Percentiles rank a stretch among this genome's conserved stretches.
Conservation (phyloP, 2,113 vertebrate genomes). For the Scomber scombrus region DNA sequence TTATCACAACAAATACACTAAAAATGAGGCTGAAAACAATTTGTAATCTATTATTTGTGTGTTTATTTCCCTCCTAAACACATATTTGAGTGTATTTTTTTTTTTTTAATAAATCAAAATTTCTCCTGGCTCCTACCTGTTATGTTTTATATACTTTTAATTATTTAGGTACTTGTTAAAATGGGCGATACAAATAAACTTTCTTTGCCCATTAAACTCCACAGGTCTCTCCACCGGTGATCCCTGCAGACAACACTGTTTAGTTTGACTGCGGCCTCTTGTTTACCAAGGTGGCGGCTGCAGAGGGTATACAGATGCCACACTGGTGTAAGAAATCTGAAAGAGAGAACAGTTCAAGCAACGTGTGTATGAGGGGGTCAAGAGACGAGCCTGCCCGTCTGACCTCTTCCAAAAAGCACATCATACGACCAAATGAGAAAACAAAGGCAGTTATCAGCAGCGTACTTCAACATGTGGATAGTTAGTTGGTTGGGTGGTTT, state of each 20-base stretch:
- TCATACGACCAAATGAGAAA: conserved; percentile 45
- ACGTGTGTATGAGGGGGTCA: not conserved
- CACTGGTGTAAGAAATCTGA: conserved; percentile 3
- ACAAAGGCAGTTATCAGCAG: conserved; percentile 40
- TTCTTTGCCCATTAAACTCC: not conserved
- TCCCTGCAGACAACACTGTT: conserved; percentile 15
- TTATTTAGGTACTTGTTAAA: too few species aligned
- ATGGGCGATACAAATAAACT: too few species aligned
- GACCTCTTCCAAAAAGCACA: conserved; percentile 25
- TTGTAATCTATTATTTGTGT: not conserved
- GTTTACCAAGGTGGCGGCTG: conserved; percentile 11
- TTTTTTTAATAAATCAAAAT: too few species aligned
- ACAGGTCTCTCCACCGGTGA: not conserved
- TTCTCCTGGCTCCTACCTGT: not conserved
- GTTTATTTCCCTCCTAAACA: not conserved
- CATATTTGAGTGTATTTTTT: not conserved
- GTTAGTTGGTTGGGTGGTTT: conserved; percentile 58
- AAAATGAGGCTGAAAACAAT: not conserved
- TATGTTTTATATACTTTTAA: too few species aligned
- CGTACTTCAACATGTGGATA: conserved; percentile 49
- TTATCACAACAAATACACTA: too few species aligned
- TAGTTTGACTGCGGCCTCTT: conserved; percentile 16
- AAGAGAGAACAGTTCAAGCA: not conserved
- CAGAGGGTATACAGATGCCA: conserved; percentile 23
- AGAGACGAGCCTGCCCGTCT: conserved; percentile 7